A percentile compares a stretch with the other conserved stretches of the same genome.
Evolutionary conservation across 2,113 vertebrate species (phyloP).

Genomic region (Xenopus tropicalis): UCB_Xtro_10.0 CM004443.2:141495501-141496000

Average conservation of each 20-base stretch:
- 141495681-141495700: neutral
- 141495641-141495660: neutral
- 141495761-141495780: too few relatives aligned
- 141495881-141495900: neutral
- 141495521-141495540: slow-evolving; percentile 1
- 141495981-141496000: too few relatives aligned
- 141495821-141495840: neutral
- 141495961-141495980: too few relatives aligned
- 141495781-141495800: too few relatives aligned
- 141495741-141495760: neutral
- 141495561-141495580: slow-evolving; percentile 8
- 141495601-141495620: neutral
- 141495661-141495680: neutral
- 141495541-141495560: slow-evolving; percentile 4
- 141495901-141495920: neutral
- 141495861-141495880: too few relatives aligned
- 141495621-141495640: neutral
- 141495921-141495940: neutral
- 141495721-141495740: neutral
- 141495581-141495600: neutral
- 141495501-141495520: neutral
- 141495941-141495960: too few relatives aligned
- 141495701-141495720: neutral
- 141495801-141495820: slow-evolving; percentile 1
- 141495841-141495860: neutral